These are phyloP conservation scores for Ctenosaura bakeri DNA, from an alignment of 2,797 vertebrate species.

Conservation along the genomic window DNA sequence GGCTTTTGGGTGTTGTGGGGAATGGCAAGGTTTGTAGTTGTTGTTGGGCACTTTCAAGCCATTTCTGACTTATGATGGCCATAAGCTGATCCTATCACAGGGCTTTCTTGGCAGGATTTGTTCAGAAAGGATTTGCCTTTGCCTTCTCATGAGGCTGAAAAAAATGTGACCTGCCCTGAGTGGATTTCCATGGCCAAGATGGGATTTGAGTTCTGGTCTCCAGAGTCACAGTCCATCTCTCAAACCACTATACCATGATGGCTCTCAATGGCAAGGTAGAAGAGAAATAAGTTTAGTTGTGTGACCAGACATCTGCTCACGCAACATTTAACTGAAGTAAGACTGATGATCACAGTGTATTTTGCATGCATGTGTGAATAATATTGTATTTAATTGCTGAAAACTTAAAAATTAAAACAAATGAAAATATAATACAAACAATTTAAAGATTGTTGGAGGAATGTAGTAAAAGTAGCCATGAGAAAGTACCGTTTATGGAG, in stretches of 20 bases:
- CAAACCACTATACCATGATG: no score
- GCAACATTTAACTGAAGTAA: not conserved
- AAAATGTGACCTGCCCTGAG: no score
- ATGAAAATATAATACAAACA: not conserved
- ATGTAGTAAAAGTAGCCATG: not conserved
- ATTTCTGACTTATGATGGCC: no score
- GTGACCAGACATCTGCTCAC: not conserved
- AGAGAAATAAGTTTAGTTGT: not conserved
- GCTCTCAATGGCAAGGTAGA: not conserved
- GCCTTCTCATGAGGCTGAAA: no score
- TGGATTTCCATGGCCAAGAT: no score
- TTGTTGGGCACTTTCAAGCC: no score
- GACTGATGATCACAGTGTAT: not conserved
- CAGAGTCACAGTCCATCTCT: no score
- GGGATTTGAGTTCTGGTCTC: no score
- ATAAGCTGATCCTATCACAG: no score
- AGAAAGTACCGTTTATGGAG: not conserved
- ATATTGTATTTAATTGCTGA: not conserved
- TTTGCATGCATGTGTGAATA: not conserved
- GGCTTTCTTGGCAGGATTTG: no score
- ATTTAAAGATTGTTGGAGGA: not conserved
- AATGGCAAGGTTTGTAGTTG: not conserved
- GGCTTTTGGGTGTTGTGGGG: not conserved
- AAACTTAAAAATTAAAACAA: not conserved
- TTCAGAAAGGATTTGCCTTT: no score